A percentile compares a stretch with the other conserved stretches of the same genome.
These are phyloP conservation scores for Gallinago undulata DNA, from an alignment of 2,113 vertebrate species.

Conservation along the genomic window DNA sequence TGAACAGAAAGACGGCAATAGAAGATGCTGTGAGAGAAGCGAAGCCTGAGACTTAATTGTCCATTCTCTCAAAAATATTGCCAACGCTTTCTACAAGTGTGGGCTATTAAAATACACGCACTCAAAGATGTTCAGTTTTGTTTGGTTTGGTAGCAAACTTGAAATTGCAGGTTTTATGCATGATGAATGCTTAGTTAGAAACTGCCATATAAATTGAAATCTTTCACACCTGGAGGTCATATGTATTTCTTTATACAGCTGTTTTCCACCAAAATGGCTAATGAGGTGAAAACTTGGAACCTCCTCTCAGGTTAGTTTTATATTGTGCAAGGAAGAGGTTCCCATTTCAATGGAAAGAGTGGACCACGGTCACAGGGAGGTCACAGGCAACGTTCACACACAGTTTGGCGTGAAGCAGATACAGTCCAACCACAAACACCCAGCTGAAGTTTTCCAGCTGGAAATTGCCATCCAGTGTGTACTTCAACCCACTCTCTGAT, in stretches of 20 bases:
- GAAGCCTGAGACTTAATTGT: neutral
- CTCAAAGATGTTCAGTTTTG: neutral
- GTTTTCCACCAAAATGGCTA: constrained; percentile 13
- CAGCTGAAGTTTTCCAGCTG: neutral
- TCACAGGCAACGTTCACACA: neutral
- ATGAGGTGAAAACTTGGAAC: constrained; percentile 31
- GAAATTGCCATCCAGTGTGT: neutral
- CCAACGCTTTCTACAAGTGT: neutral
- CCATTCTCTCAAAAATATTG: neutral
- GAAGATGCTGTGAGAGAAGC: neutral
- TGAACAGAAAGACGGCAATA: constrained; percentile 15
- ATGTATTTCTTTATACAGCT: constrained; percentile 40
- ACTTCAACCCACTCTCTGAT: neutral
- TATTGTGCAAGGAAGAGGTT: neutral
- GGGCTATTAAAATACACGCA: neutral
- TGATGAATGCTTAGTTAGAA: constrained; percentile 30
- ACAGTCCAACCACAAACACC: neutral
- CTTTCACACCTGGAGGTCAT: constrained; percentile 12
- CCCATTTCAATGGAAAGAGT: neutral
- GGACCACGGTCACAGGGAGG: neutral
- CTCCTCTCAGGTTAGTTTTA: neutral
- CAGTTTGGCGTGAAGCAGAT: neutral
- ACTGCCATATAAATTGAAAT: neutral
- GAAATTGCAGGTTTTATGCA: constrained; percentile 1
- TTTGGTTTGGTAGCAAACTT: constrained; percentile 19